These are phyloP conservation scores for Indicator maculatus DNA, from an alignment of 2,113 vertebrate species.

Conservation along the genomic window DNA sequence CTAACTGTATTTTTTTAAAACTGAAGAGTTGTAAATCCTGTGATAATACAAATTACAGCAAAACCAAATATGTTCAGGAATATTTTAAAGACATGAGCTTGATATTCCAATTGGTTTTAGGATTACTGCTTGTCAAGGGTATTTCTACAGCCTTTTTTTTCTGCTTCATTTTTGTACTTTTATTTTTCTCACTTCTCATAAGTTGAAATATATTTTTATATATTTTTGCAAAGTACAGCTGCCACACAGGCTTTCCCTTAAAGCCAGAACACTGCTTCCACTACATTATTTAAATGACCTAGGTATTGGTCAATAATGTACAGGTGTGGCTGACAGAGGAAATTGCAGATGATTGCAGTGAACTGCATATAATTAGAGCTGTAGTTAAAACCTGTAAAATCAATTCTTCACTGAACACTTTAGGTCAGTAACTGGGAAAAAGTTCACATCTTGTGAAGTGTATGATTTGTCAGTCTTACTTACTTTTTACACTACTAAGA, in stretches of 20 bases:
- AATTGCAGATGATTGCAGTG: background rate
- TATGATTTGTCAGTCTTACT: background rate
- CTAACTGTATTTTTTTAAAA: background rate
- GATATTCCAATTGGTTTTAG: conserved; percentile 15
- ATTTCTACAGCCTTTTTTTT: background rate
- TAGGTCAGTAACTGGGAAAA: background rate
- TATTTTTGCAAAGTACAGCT: background rate
- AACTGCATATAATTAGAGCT: background rate
- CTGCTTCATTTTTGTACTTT: background rate
- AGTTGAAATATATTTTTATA: background rate
- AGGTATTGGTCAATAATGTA: background rate
- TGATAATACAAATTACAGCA: background rate
- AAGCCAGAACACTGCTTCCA: background rate
- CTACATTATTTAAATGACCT: background rate
- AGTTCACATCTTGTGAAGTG: background rate
- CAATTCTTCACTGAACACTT: background rate
- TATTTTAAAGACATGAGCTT: background rate
- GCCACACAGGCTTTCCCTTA: background rate
- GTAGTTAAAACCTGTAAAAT: conserved; percentile 43
- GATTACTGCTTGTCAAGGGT: background rate
- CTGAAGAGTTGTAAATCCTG: background rate
- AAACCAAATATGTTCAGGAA: background rate
- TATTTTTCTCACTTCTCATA: background rate
- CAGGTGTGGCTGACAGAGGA: conserved; percentile 5
- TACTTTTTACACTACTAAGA: background rate